Base-by-base conservation (phyloP, 2,888 invertebrate species). In the Aleiodes leptofemur region DNA sequence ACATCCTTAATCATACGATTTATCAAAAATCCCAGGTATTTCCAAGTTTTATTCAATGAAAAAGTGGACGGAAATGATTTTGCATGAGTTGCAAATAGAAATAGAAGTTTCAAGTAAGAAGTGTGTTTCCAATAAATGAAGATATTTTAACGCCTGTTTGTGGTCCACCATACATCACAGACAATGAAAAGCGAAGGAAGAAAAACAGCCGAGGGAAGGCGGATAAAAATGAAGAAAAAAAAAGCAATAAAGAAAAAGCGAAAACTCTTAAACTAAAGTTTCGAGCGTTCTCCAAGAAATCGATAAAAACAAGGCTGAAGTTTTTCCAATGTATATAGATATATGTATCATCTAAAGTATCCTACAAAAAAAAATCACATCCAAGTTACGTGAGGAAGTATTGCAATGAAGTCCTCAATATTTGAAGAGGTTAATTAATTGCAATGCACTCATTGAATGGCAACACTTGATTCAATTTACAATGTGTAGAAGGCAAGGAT, bases 151-250 rank as follows among this genome's bases (percentile, higher is more conserved):
- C 34, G 59, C n/a, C 53, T 38, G 59, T 3, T 14, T 61, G 61
- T n/a, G 61, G 61, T 61, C 38, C 61, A 61, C 13, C 61, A 61
- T 43, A 38, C 61, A 43, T 61, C 61, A 61, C 38, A 38, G 38
- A 16, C 38, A 61, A 43, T 43, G 38, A 38, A 43, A 43, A n/a
- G 23, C 23, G 23, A 23, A 61, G 14, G 14, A n/a, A 14, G 61
- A 61, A 38, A 38, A 59, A 31, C 59, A 34, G 38, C 38, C 59
- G 13, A 7, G 38, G n/a, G 31, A n/a, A 23, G 59, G 14, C 6
- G 14, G 38, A 8, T 23, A 23, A 23, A 9, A 61, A 16, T 5
- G 38, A 16, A 61, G 14, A 38, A 61, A 61, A 61, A 14, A 38
- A 38, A 13, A 51, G 14, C 13, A 51, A 51, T n/a, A 51, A 51